phyloP scores from a whole-genome alignment of 2,888 invertebrate species.

The Mamestra brassicae region DNA sequence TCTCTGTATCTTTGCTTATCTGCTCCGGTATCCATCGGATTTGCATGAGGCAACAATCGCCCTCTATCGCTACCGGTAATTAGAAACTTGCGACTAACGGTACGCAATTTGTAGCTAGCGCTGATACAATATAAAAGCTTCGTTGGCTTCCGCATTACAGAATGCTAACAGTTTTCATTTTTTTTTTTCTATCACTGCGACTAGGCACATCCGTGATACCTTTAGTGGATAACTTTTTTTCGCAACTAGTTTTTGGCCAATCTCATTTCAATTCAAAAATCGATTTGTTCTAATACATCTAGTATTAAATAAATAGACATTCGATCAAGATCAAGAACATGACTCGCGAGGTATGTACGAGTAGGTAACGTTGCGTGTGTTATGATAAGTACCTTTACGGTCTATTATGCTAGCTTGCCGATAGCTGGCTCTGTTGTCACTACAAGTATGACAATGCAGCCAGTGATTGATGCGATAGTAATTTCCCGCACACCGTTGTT shows the following conservation, averaged over 20 bases:
- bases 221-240: constrained; percentile 20
- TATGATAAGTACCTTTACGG: constrained; percentile 64
- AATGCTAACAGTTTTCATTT: constrained; percentile 44
- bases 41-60: constrained; percentile 87
- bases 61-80: constrained; percentile 85
- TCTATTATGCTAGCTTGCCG: constrained; percentile 67
- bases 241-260: constrained; percentile 19
- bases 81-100: constrained; percentile 88
- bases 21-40: constrained; percentile 80
- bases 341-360: constrained; percentile 42
- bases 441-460: constrained; percentile 84
- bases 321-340: constrained; percentile 57
- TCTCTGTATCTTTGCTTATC: constrained; percentile 72
- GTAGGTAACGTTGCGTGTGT: constrained; percentile 51
- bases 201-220: constrained; percentile 35
- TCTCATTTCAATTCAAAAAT: constrained; percentile 19
- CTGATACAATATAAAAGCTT: constrained; percentile 72
- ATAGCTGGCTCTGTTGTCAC: constrained; percentile 74
- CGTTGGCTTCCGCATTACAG: constrained; percentile 64
- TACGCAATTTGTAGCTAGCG: constrained; percentile 79
- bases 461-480: constrained; percentile 88
- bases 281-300: constrained; percentile 1
- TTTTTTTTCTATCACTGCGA: constrained; percentile 43
- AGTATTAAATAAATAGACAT: constrained; percentile 30
- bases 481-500: constrained; percentile 87